Percentiles rank a stretch among this genome's conserved stretches.
These are phyloP conservation scores for Molossus alvarezi DNA, from an alignment of 2,797 vertebrate species.

Conservation along the genomic window DNA sequence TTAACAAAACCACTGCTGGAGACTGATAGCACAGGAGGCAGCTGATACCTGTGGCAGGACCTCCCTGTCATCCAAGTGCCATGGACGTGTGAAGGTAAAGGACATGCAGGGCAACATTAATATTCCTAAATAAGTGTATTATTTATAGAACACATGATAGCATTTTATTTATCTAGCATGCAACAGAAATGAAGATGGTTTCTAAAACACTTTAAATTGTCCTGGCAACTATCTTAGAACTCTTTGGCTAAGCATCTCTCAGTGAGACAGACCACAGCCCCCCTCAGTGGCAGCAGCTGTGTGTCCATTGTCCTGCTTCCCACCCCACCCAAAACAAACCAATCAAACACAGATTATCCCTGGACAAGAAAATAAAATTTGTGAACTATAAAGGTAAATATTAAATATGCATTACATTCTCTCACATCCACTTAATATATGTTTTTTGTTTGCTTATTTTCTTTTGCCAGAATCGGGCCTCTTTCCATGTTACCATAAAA, in stretches of 20 bases:
- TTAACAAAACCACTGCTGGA: constrained; percentile 87
- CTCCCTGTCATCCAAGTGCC: constrained; percentile 59
- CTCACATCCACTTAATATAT: background rate
- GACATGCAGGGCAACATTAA: background rate
- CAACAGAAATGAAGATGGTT: constrained; percentile 79
- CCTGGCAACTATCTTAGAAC: background rate
- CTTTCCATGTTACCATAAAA: background rate
- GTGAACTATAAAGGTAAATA: background rate
- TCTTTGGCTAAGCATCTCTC: background rate
- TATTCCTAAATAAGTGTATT: constrained; percentile 75
- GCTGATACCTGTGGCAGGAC: constrained; percentile 78
- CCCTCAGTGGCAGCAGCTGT: background rate
- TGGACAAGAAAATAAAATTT: background rate
- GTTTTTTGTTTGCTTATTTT: background rate
- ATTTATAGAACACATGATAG: constrained; percentile 51
- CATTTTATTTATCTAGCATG: constrained; percentile 77
- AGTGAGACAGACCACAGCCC: background rate
- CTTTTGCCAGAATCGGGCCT: background rate
- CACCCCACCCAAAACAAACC: background rate
- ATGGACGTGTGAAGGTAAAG: constrained; percentile 48
- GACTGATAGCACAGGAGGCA: constrained; percentile 75
- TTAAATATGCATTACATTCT: background rate
- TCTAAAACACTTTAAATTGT: constrained; percentile 70
- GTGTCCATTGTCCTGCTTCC: background rate
- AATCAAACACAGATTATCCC: background rate